Base-by-base conservation (phyloP, 2,888 invertebrate genomes). In the Eupeodes luniger region DNA sequence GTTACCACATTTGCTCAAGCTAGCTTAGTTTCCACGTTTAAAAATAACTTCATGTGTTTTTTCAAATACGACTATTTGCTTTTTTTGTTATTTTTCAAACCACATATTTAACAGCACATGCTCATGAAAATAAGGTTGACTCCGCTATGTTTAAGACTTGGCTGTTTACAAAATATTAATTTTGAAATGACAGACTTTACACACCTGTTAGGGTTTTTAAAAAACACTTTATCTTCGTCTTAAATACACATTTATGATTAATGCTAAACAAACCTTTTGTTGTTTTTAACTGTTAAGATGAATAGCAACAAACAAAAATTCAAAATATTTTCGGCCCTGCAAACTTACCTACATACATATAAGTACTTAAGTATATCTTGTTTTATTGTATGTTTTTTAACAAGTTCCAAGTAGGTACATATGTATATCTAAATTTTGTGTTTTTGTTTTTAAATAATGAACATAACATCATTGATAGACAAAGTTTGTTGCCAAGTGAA, bases 91-190 rank as follows among this genome's bases (percentile, higher is more conserved):
- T 62, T 62, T 62, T 36, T 61, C n/a, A 11, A 64, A 44, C 11
- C 44, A 12, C 44, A 4, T 16, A 16, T 19, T 36, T 14, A 47
- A 47, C 49, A 67, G 9, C 14, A 40, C 40, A 40, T 34, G n/a
- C 5, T 14, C 9, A 10, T 10, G 14, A 49, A n/a, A 34, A 34
- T 34, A 51, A 16, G n/a, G 10, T 51, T 34, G 34, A 47, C n/a
- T 5, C 9, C 9, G 10, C 49, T 51, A 19, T 40, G 9, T 27
- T 27, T 14, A n/a, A 16, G 11, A 40, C 9, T 1, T n/a, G 36
- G 51, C n/a, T 67, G n/a, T 67, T 67, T 51, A 67, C 67, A 51
- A 67, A 67, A 51, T 51, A 67, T 67, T 34, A 67, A 67, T 67
- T 67, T 49, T 2, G 27, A n/a, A 51, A 34, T 49, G 67, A 67